Conservation (phyloP, 2,797 vertebrate species). For the Ambastaia sidthimunki region DNA sequence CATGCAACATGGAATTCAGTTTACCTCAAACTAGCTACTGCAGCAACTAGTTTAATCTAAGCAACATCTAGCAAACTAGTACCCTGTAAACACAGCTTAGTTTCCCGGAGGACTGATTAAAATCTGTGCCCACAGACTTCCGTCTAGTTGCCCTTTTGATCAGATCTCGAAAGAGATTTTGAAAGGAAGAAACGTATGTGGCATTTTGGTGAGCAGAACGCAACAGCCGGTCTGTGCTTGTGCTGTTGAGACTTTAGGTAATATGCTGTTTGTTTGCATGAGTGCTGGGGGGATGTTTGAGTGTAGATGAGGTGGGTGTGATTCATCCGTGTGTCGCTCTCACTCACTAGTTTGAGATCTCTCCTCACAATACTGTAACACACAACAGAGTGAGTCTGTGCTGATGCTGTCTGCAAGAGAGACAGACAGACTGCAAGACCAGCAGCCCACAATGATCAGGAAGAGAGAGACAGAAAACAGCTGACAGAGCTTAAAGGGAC, state of each 20-base stretch:
- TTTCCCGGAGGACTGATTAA: not conserved
- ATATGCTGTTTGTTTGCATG: no score
- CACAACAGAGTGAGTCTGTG: constrained; percentile 86
- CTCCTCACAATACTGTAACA: constrained; percentile 85
- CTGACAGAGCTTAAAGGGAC: constrained; percentile 28
- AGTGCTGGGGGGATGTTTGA: no score
- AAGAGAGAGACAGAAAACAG: constrained; percentile 51
- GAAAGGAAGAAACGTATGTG: no score
- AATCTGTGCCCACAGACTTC: not conserved
- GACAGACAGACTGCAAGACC: constrained; percentile 36
- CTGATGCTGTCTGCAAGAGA: constrained; percentile 86
- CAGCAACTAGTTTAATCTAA: not conserved
- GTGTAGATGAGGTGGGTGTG: no score
- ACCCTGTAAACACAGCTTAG: not conserved
- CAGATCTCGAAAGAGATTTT: not conserved
- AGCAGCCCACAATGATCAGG: constrained; percentile 62
- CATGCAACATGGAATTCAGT: no score
- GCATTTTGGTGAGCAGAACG: no score
- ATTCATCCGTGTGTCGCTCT: constrained; percentile 73
- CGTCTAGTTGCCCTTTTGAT: not conserved
- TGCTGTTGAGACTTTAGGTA: no score
- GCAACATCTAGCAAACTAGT: not conserved
- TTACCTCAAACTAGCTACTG: not conserved
- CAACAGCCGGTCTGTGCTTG: no score
- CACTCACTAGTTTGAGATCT: constrained; percentile 91